Percentiles rank a stretch among this genome's conserved stretches.
Conservation (phyloP, 2,888 invertebrate genomes). For the Embidobia sp. region DNA sequence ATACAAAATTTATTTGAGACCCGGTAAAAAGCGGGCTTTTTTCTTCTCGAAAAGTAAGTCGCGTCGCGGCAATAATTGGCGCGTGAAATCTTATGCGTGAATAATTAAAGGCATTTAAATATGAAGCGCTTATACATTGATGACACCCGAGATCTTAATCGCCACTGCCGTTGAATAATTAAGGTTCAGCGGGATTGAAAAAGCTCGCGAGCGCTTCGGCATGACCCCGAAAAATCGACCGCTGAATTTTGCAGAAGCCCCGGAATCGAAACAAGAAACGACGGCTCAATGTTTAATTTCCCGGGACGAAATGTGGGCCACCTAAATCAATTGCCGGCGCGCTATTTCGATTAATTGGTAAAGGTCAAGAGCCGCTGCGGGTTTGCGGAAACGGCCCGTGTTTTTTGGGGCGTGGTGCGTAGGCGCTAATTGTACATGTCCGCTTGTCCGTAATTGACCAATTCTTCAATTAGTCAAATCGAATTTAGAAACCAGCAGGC, state of each 20-base stretch:
- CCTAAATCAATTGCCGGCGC: background rate
- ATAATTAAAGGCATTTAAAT: conserved; percentile 58
- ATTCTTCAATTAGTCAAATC: conserved; percentile 36
- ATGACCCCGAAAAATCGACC: no score
- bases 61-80: conserved; percentile 53
- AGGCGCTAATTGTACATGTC: conserved; percentile 32
- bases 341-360: conserved; percentile 18
- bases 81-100: conserved; percentile 65
- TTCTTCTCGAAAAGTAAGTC: conserved; percentile 62
- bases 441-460: conserved; percentile 24
- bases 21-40: conserved; percentile 41
- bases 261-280: no score
- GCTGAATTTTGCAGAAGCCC: no score
- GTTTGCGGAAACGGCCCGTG: conserved; percentile 9
- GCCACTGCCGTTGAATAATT: conserved; percentile 27
- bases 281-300: no score
- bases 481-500: conserved; percentile 3
- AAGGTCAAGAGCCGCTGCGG: conserved; percentile 16
- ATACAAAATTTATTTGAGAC: conserved; percentile 53
- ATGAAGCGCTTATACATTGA: conserved; percentile 45
- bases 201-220: background rate
- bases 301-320: conserved; percentile 28
- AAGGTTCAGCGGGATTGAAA: conserved; percentile 8
- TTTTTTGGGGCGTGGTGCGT: conserved; percentile 38
- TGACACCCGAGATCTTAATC: conserved; percentile 43